Base-by-base conservation (phyloP, 2,113 vertebrate species). In the Athene cunicularia region DNA sequence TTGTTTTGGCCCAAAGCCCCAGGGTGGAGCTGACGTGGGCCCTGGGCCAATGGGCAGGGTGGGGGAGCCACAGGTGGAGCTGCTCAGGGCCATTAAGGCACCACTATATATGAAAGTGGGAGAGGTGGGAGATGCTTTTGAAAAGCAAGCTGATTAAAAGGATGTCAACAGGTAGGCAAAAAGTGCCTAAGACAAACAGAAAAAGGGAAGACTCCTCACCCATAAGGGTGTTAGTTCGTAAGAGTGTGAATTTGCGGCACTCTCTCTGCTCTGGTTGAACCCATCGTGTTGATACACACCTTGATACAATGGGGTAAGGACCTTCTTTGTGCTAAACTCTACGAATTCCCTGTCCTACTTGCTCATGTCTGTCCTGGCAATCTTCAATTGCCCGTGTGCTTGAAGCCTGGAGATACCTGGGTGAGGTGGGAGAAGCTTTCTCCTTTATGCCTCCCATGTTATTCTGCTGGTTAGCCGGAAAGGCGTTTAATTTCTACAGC, bases 151-250 rank as follows among this genome's bases (percentile, higher is more conserved):
- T 68, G 12, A 10, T 16, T 0, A 5, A 30, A 24, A 41, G 13
- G 6, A 10, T 0, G 0, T 1, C 1, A 35, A 2, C 1, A 4
- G 5, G 3, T 6, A 22, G 16, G 20, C 2, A 24, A 24, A 80
- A 72, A 56, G 4, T 7, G 5, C 8, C 8, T 6, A 66, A 63
- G 9, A 9, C 32, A 62, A 66, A 6, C 3, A 4, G 2, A 8
- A 2, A 5, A 12, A 15, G 2, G 5, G 19, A 52, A n/a, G 33
- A 1, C 0, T 24, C 33, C 33, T 70, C 13, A 14, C 8, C 15
- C 4, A 2, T 19, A 9, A 59, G 16, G 26, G 3, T 28, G 5
- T 33, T 18, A 12, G 6, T 30, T 11, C 56, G 21, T 75, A 72
- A 39, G n/a, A 35, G 4, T 5, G 8, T 16, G 30, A 28, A 1